Percentiles rank a stretch among this genome's conserved stretches.
phyloP scores from a whole-genome alignment of 2,888 invertebrate genomes.

The Hirtodrosophila duncani region DNA sequence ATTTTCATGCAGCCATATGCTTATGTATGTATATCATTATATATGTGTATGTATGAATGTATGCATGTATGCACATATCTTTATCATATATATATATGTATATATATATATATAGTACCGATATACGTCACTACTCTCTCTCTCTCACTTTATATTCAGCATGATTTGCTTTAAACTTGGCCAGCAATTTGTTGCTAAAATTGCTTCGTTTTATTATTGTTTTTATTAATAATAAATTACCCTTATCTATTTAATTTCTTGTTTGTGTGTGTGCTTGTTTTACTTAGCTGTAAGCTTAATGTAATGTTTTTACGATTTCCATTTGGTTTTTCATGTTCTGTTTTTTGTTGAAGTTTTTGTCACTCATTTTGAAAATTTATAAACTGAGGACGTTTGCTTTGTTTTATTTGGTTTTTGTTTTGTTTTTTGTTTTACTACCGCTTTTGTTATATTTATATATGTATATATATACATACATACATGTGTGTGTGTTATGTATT shows the following conservation, averaged over 20 bases:
- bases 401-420: constrained; percentile 2
- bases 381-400: constrained; percentile 71
- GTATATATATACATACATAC: constrained; percentile 11
- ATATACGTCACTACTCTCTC: constrained; percentile 2
- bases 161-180: constrained; percentile 13
- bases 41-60: constrained; percentile 1
- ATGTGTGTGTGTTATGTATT: constrained; percentile 16
- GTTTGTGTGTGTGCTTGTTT: constrained; percentile 30
- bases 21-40: constrained; percentile 31
- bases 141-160: background rate
- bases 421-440: constrained; percentile 21
- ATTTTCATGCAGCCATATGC: too few relatives aligned
- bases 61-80: constrained; percentile 9
- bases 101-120: constrained; percentile 22
- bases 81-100: constrained; percentile 19
- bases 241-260: constrained; percentile 36
- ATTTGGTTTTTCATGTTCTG: constrained; percentile 17
- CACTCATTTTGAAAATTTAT: constrained; percentile 75
- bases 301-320: constrained; percentile 7
- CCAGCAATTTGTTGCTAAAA: constrained; percentile 16
- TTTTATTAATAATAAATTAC: constrained; percentile 44
- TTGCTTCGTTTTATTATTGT: constrained; percentile 27
- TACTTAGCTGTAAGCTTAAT: too few relatives aligned
- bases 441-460: constrained; percentile 16
- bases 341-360: constrained; percentile 39